phyloP scores from a whole-genome alignment of 2,113 vertebrate genomes.

The Lynx canadensis region DNA sequence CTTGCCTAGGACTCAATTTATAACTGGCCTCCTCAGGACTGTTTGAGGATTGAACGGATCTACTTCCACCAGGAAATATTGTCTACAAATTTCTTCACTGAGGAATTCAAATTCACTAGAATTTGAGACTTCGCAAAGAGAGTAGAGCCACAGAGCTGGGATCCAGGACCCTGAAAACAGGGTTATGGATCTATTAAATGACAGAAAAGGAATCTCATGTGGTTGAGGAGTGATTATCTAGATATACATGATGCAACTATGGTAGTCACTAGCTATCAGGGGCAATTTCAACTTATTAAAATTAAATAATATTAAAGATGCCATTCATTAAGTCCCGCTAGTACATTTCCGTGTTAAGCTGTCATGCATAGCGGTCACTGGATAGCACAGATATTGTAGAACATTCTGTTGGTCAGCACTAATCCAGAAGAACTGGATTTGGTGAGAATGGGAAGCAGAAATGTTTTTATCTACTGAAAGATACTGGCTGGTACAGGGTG shows the following conservation, averaged over 20 bases:
- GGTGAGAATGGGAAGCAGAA: not conserved
- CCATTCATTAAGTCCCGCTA: not conserved
- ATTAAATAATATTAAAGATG: slow-evolving; percentile 8
- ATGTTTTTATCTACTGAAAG: not conserved
- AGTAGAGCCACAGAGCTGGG: not conserved
- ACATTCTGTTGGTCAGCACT: not conserved
- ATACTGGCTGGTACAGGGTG: not conserved
- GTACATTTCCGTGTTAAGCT: not conserved
- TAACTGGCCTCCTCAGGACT: not conserved
- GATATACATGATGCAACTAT: too few relatives aligned
- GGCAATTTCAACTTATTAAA: not conserved
- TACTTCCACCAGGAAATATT: not conserved
- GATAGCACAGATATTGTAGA: not conserved
- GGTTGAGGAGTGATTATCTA: not conserved
- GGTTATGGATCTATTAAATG: not conserved
- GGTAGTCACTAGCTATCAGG: not conserved
- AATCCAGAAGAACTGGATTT: not conserved
- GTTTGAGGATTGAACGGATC: not conserved
- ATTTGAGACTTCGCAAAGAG: not conserved
- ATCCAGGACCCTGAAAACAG: not conserved
- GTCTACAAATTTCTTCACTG: not conserved
- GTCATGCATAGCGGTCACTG: not conserved
- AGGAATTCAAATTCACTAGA: not conserved
- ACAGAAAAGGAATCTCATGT: not conserved
- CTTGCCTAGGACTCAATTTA: not conserved